Percentiles rank a stretch among this genome's conserved stretches.
Evolutionary conservation across 2,113 vertebrate genomes (phyloP).

Genomic region (Myotis lucifugus): DNA sequence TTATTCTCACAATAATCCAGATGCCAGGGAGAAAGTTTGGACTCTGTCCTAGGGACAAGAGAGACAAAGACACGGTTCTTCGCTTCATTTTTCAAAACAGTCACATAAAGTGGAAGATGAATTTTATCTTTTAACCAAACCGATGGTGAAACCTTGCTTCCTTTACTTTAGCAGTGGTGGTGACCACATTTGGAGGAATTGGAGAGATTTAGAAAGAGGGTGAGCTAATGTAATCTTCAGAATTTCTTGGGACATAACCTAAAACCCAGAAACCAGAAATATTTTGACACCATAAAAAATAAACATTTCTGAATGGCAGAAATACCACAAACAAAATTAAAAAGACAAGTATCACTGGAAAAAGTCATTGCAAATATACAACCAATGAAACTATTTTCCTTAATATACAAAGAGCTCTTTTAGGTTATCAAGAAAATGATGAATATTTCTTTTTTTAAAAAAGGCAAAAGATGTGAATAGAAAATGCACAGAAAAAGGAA

Average conservation of each 20-base stretch:
- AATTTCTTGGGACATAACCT: background rate
- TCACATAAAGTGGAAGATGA: background rate
- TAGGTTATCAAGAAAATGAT: background rate
- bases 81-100: constrained; percentile 6
- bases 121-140: background rate
- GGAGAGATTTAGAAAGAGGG: background rate
- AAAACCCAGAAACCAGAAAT: constrained; percentile 14
- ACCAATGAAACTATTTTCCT: background rate
- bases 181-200: background rate
- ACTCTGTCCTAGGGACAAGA: background rate
- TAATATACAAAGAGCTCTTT: background rate
- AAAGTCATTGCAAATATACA: background rate
- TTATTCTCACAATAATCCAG: background rate
- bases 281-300: constrained; percentile 10
- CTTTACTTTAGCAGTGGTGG: background rate
- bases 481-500: background rate
- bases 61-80: background rate
- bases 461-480: background rate
- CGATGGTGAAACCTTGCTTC: background rate
- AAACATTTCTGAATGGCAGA: background rate
- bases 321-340: background rate
- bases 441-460: background rate
- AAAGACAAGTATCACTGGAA: background rate
- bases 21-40: background rate
- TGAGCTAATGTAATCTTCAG: background rate